These are phyloP conservation scores for Ochropleura plecta DNA, from an alignment of 2,888 invertebrate genomes.

Conservation along the genomic window DNA sequence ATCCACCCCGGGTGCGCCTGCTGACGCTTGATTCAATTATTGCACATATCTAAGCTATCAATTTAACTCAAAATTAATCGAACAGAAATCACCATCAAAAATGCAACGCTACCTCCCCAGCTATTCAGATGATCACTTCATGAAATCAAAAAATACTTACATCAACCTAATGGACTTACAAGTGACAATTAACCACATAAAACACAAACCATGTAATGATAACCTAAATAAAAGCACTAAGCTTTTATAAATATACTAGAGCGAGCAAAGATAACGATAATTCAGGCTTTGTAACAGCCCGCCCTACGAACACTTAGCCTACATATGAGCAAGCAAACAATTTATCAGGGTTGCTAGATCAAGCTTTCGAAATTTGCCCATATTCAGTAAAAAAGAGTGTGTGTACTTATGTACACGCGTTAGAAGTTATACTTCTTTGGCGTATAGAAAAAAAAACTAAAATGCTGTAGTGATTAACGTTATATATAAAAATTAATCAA, in stretches of 20 bases:
- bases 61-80: no score
- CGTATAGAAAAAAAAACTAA: no score
- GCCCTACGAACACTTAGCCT: slow-evolving; percentile 51
- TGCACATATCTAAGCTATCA: no score
- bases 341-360: slow-evolving; percentile 15
- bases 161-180: neutral
- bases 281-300: slow-evolving; percentile 49
- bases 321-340: slow-evolving; percentile 40
- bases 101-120: no score
- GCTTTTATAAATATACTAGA: slow-evolving; percentile 43
- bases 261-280: slow-evolving; percentile 31
- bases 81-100: no score
- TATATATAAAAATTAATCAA: no score
- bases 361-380: neutral
- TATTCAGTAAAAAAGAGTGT: neutral
- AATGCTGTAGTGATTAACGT: no score
- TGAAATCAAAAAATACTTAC: neutral
- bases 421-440: no score
- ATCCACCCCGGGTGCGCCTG: no score
- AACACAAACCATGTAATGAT: slow-evolving; percentile 19
- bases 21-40: no score
- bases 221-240: slow-evolving; percentile 29
- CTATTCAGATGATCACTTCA: neutral
- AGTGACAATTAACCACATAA: slow-evolving; percentile 26
- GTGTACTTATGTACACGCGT: no score